Evolutionary conservation across 37 sponge, comb jelly and placozoan genomes (phyloP), one percentile per base, ranked within the genome.

Genomic region (Cladorhizidae sp.): DNA sequence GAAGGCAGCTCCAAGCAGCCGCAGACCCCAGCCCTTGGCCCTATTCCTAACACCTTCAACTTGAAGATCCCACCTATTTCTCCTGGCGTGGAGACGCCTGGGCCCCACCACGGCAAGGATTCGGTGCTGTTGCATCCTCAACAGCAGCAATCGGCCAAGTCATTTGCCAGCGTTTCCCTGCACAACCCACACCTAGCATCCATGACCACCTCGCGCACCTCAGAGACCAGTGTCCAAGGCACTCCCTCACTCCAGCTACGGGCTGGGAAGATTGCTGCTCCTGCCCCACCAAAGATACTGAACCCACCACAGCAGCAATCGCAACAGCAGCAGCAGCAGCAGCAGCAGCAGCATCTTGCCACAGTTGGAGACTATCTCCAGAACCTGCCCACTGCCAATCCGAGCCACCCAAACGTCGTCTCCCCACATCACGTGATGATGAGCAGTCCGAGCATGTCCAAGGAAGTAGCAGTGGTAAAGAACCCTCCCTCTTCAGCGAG

Each of bases 11-110:
- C 43, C 36, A 82, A 78, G 40, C 72, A 65, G 37, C 83, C 84
- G 23, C 78, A 88, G 63, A 82, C 84, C 1, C 84, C 89, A 0
- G 72, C 84, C 0, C 78, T 83, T 2, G 64, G 43, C 2, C 65
- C 84, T 0, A 73, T 78, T n/a, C 42, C 52, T 3, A 39, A 57
- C 70, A 40, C n/a, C 62, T 82, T 88, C 83, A 84, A 52, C n/a
- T 11, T 83, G 21, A 78, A 73, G 65, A 67, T 83, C 1, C 85
- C 74, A 38, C 90, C 90, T 1, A 90, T 90, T 2, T 90, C 90
- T 0, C 90, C 90, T 26, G 90, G 90, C 0, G 58, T 68, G 45
- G 86, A 85, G 12, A 6, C 58, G 8, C 7, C 43, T 2, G 25
- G 45, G 8, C 15, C 26, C 2, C 43, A 39, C 12, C 43, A 71